Percentiles rank a stretch among this genome's conserved stretches.
These are phyloP conservation scores for Triplophysa siluroides DNA, from an alignment of 2,113 vertebrate genomes.

Conservation along the genomic window DNA sequence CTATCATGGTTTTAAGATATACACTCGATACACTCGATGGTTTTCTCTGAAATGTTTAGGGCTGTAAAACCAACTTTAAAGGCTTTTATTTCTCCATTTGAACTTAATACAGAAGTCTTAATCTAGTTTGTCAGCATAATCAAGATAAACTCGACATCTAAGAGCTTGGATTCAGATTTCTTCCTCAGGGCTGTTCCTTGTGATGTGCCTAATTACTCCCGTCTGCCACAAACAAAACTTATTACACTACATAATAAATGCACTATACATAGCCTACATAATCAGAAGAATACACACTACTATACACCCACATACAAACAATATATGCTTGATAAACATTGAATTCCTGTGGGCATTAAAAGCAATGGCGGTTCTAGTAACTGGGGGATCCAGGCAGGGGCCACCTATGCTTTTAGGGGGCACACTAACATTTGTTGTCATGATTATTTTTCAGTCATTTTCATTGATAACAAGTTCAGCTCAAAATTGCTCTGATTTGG, in stretches of 20 bases:
- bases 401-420: too few species aligned
- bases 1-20: slow-evolving; percentile 1
- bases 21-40: background rate
- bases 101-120: background rate
- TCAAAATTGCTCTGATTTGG: too few species aligned
- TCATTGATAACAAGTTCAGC: too few species aligned
- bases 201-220: background rate
- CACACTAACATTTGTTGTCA: too few species aligned
- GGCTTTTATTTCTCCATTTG: background rate
- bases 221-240: background rate
- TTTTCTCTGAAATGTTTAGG: background rate
- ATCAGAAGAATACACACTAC: too few species aligned
- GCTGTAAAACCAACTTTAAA: slow-evolving; percentile 2
- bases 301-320: too few species aligned
- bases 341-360: too few species aligned
- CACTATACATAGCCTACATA: background rate
- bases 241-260: slow-evolving; percentile 8
- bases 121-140: slow-evolving; percentile 16
- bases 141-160: slow-evolving; percentile 13
- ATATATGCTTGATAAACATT: too few species aligned
- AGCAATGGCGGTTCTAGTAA: too few species aligned
- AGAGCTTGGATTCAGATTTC: slow-evolving; percentile 13
- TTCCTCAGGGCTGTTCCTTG: slow-evolving; percentile 15
- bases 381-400: too few species aligned
- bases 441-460: too few species aligned